Percentiles rank a stretch among this genome's conserved stretches.
Evolutionary conservation across 1,140 invertebrate genomes (phyloP).

Genomic region (Panagrolaimus sp.): DNA sequence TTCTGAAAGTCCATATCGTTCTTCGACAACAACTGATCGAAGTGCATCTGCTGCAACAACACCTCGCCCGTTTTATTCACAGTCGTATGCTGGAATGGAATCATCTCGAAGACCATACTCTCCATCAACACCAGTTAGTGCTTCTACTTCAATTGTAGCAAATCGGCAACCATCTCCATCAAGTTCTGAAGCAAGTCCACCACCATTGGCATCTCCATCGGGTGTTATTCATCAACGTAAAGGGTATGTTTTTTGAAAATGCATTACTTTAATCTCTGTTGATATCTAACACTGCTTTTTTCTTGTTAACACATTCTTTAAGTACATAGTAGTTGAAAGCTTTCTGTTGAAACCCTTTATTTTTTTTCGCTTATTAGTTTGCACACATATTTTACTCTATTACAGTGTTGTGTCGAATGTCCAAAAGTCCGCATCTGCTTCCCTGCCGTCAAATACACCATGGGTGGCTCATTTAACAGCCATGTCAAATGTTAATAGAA

Average conservation of each 20-base stretch:
- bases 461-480: neutral
- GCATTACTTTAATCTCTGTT: neutral
- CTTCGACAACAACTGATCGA: neutral
- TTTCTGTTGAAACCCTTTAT: neutral
- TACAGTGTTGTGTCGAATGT: constrained; percentile 16
- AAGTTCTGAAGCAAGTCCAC: neutral
- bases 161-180: neutral
- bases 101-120: constrained; percentile 15
- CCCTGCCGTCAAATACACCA: constrained; percentile 10
- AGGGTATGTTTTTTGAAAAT: neutral
- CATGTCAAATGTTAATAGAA: neutral
- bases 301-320: neutral
- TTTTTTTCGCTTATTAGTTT: neutral
- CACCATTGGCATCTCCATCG: neutral
- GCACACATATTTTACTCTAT: neutral
- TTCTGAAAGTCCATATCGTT: neutral
- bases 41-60: neutral
- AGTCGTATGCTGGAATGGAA: constrained; percentile 7
- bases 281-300: constrained; percentile 1
- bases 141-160: constrained; percentile 20
- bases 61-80: constrained; percentile 5
- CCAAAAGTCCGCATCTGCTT: constrained; percentile 2
- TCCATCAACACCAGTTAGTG: constrained; percentile 3
- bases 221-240: neutral
- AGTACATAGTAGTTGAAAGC: neutral